Percentiles rank a stretch among this genome's conserved stretches.
phyloP scores from a whole-genome alignment of 1,140 invertebrate genomes.

The Contarinia nasturtii region DNA sequence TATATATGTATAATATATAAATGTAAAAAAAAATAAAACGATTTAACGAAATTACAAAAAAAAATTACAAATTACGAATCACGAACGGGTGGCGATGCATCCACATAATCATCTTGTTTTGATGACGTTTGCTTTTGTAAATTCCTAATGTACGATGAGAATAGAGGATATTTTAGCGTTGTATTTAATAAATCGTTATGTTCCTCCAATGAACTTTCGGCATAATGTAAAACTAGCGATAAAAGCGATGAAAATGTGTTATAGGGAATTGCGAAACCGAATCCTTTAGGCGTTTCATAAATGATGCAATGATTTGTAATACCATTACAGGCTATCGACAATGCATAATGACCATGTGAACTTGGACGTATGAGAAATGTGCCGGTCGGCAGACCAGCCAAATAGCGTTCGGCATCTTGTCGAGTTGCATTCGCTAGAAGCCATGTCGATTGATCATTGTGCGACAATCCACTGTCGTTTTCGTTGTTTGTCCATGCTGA shows the following conservation, averaged over 20 bases:
- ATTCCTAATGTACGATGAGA: not conserved
- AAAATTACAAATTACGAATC: too few relatives aligned
- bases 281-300: slow-evolving; percentile 50
- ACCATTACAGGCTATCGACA: slow-evolving; percentile 69
- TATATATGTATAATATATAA: too few relatives aligned
- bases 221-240: slow-evolving; percentile 1
- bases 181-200: slow-evolving; percentile 1
- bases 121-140: not conserved
- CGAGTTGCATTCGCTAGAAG: slow-evolving; percentile 41
- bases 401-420: slow-evolving; percentile 44
- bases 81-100: too few relatives aligned
- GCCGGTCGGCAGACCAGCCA: slow-evolving; percentile 46
- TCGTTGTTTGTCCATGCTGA: slow-evolving; percentile 15
- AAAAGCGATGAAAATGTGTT: slow-evolving; percentile 43
- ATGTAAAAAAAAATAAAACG: too few relatives aligned
- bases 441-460: slow-evolving; percentile 14
- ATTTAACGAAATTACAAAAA: too few relatives aligned
- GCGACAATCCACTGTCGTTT: not conserved
- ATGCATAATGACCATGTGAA: slow-evolving; percentile 55
- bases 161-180: slow-evolving; percentile 1
- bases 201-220: not conserved
- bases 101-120: too few relatives aligned
- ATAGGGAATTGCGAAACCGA: slow-evolving; percentile 78
- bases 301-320: slow-evolving; percentile 80
- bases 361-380: slow-evolving; percentile 76